These are phyloP conservation scores for Synanthedon andrenaeformis DNA, from an alignment of 2,888 invertebrate genomes.

Conservation along the genomic window DNA sequence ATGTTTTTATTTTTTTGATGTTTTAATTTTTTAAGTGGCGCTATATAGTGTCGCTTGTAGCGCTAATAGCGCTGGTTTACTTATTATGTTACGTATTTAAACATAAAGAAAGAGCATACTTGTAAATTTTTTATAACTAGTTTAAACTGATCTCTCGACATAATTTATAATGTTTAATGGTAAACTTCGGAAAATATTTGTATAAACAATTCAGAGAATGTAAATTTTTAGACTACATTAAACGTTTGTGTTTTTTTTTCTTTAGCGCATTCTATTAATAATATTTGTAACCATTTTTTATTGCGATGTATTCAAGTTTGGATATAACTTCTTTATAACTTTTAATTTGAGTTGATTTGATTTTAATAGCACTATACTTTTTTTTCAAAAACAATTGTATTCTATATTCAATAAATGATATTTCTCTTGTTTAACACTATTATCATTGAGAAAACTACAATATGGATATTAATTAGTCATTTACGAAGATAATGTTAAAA, in stretches of 20 bases:
- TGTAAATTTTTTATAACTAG: constrained; percentile 67
- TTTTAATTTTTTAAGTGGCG: too few relatives aligned
- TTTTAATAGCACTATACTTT: constrained; percentile 59
- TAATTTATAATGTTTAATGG: constrained; percentile 61
- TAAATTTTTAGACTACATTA: constrained; percentile 56
- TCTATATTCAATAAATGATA: constrained; percentile 68
- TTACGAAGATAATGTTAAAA: constrained; percentile 54
- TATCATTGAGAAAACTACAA: constrained; percentile 58
- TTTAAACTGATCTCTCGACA: constrained; percentile 68
- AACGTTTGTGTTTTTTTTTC: constrained; percentile 35
- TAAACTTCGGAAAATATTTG: constrained; percentile 58
- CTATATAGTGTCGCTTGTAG: too few relatives aligned
- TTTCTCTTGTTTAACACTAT: constrained; percentile 59
- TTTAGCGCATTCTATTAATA: constrained; percentile 36
- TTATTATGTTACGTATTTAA: constrained; percentile 49
- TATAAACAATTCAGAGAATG: constrained; percentile 62
- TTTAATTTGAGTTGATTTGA: too few relatives aligned
- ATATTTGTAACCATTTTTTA: constrained; percentile 32
- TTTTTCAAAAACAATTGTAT: constrained; percentile 66
- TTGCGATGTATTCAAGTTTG: constrained; percentile 54
- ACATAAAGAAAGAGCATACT: constrained; percentile 54
- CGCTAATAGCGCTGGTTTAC: too few relatives aligned
- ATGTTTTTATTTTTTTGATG: too few relatives aligned
- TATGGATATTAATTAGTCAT: constrained; percentile 57
- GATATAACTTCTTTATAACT: constrained; percentile 51